Evolutionary conservation across 2,113 vertebrate species (phyloP).

Genomic region (Maccullochella peelii): DNA sequence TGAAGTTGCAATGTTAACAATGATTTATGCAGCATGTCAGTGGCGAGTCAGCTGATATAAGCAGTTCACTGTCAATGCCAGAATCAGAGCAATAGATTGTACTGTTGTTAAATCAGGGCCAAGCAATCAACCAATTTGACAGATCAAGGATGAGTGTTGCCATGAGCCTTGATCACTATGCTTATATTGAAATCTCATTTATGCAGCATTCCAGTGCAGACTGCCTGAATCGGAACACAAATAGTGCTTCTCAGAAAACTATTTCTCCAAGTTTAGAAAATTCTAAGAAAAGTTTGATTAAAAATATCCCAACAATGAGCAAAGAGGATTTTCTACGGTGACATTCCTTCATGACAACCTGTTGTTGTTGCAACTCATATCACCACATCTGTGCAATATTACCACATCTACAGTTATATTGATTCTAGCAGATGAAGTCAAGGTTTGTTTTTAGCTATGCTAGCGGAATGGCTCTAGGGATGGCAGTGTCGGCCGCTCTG

Average conservation of each 20-base stretch:
- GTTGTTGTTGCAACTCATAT: not conserved
- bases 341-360: not conserved
- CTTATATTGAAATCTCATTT: conserved; percentile 42
- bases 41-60: conserved; percentile 12
- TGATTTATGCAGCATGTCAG: conserved; percentile 27
- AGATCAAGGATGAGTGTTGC: conserved; percentile 35
- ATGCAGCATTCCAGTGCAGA: not conserved
- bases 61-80: conserved; percentile 28
- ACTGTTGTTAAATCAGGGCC: conserved; percentile 33
- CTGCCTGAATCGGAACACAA: conserved; percentile 8
- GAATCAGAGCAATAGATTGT: conserved; percentile 11
- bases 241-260: conserved; percentile 2
- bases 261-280: not conserved
- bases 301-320: not conserved
- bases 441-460: not conserved
- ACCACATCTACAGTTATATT: not conserved
- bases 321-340: not conserved
- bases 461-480: not conserved
- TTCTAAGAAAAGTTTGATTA: not conserved
- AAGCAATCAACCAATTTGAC: conserved; percentile 27
- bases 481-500: not conserved
- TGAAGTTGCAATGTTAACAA: not conserved
- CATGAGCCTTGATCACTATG: conserved; percentile 37
- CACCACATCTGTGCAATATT: not conserved
- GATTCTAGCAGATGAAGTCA: not conserved